Percentiles rank a stretch among this genome's conserved stretches.
These are phyloP conservation scores for Drosophila neonasuta DNA, from an alignment of 2,888 invertebrate species.

Conservation along the genomic window DNA sequence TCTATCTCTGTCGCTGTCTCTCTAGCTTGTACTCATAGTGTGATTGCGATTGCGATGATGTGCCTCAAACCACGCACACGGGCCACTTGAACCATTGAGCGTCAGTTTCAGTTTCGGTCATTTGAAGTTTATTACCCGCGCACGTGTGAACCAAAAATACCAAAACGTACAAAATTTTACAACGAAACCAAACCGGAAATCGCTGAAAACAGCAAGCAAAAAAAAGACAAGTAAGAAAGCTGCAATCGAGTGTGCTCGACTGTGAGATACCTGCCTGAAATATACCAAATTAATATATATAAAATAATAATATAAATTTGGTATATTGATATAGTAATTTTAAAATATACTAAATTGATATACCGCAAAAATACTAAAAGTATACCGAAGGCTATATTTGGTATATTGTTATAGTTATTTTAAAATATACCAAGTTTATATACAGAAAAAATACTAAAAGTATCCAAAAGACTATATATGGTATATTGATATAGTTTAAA, in stretches of 20 bases:
- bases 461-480: too few relatives aligned
- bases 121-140: constrained; percentile 73
- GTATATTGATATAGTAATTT: too few relatives aligned
- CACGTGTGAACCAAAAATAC: constrained; percentile 80
- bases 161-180: constrained; percentile 70
- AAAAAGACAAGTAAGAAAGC: too few relatives aligned
- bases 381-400: too few relatives aligned
- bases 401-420: too few relatives aligned
- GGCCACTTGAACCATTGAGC: constrained; percentile 58
- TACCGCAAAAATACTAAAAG: not conserved
- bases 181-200: constrained; percentile 74
- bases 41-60: constrained; percentile 12
- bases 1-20: not conserved
- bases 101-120: constrained; percentile 70
- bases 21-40: not conserved
- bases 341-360: not conserved
- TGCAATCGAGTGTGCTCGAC: too few relatives aligned
- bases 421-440: too few relatives aligned
- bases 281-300: too few relatives aligned
- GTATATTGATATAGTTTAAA: too few relatives aligned
- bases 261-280: too few relatives aligned
- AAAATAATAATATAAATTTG: not conserved
- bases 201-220: constrained; percentile 37
- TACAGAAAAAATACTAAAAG: too few relatives aligned
- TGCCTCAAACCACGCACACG: constrained; percentile 48